Conservation (phyloP, 2,113 vertebrate genomes). For the Sakesphorus luctuosus region DNA sequence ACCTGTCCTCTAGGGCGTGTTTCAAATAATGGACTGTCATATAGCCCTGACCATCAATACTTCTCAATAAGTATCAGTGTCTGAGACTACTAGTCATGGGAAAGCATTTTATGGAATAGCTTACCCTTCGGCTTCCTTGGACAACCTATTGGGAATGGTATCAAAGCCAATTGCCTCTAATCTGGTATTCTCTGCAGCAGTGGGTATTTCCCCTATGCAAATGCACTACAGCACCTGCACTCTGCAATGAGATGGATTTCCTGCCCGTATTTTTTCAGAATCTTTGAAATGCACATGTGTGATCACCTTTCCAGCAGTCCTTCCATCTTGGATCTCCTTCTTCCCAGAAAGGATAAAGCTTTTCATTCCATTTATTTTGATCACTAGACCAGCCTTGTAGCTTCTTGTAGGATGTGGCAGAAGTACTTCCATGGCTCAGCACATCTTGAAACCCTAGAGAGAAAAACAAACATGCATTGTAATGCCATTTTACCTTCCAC, state of each 20-base stretch:
- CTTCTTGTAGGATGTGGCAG: slow-evolving; percentile 14
- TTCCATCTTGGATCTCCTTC: slow-evolving; percentile 76
- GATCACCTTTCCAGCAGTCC: slow-evolving; percentile 78
- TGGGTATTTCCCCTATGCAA: background rate
- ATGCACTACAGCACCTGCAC: background rate
- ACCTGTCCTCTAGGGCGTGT: background rate
- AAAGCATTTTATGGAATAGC: background rate
- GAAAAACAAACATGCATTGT: background rate
- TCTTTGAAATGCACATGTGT: background rate
- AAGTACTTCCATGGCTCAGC: slow-evolving; percentile 59
- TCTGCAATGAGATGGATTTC: background rate
- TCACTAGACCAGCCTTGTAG: slow-evolving; percentile 81
- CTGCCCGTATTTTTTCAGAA: background rate
- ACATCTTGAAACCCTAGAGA: slow-evolving; percentile 74
- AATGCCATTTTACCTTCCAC: background rate
- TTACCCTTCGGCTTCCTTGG: background rate
- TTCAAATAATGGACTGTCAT: background rate
- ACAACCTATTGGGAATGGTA: background rate
- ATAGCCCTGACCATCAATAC: background rate
- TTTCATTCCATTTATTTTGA: slow-evolving; percentile 87
- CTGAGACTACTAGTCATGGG: background rate
- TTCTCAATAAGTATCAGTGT: background rate
- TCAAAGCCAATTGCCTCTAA: background rate
- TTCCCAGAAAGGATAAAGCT: slow-evolving; percentile 85
- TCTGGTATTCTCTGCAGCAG: background rate